Evolutionary conservation across 2,888 invertebrate genomes (phyloP).

Genomic region (Sinopyrophorus schimmeli): DNA sequence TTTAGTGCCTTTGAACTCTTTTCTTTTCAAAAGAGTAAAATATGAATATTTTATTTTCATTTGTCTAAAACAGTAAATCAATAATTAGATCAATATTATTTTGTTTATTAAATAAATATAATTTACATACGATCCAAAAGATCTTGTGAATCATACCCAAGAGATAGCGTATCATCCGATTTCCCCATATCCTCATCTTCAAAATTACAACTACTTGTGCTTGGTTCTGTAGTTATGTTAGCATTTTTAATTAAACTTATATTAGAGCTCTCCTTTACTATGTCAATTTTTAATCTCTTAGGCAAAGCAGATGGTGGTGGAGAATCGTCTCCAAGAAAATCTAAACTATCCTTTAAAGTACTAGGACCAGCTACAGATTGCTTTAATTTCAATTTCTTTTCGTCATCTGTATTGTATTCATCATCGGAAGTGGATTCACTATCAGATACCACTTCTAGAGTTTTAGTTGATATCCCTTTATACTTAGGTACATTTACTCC

Average conservation of each 20-base stretch:
- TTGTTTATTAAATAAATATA: constrained; percentile 1
- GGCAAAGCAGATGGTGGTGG: constrained; percentile 30
- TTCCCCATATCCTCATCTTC: background rate
- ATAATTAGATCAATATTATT: background rate
- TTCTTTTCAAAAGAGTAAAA: too few species aligned
- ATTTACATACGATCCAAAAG: constrained; percentile 39
- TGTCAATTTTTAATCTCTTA: constrained; percentile 34
- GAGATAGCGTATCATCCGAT: background rate
- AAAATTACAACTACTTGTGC: background rate
- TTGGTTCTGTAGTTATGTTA: constrained; percentile 8
- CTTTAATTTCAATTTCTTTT: constrained; percentile 9
- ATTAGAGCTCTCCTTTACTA: background rate
- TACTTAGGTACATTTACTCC: too few species aligned
- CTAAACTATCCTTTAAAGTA: constrained; percentile 34
- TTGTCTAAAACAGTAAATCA: background rate
- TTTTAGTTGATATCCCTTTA: too few species aligned
- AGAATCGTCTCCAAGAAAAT: constrained; percentile 31
- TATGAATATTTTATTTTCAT: too few species aligned
- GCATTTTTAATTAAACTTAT: background rate
- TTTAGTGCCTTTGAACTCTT: too few species aligned
- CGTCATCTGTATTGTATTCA: constrained; percentile 36
- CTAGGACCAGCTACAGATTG: constrained; percentile 5
- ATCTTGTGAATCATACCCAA: constrained; percentile 45
- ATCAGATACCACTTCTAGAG: constrained; percentile 33
- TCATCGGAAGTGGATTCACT: constrained; percentile 36